Evolutionary conservation across 2,888 invertebrate species (phyloP), one percentile per base, ranked within the genome.

Genomic region (Eilema griseolum): DNA sequence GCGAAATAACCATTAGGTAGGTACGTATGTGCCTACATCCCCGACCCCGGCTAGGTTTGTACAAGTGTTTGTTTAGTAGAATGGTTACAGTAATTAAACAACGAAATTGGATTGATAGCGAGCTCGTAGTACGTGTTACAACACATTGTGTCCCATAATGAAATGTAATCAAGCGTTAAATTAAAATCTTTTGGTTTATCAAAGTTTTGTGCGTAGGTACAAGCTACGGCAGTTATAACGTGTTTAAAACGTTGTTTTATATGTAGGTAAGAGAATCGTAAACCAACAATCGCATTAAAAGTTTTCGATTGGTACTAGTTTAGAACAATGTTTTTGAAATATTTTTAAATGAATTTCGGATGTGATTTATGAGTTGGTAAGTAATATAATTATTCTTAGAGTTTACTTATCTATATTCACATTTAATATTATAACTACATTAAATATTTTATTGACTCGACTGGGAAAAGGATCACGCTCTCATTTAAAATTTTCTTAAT

Each of bases 41-140:
- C 71, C 67, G 66, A 24, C 64, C 74, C 73, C 71, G 60, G 56
- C 66, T 70, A 62, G 66, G 68, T 46, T 57, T 74, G 70, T 73
- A 68, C 66, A 73, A 79, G 76, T 77, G 83, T 83, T 83, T 84
- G 83, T 83, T 79, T 85, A 83, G 81, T 81, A 80, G 70, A 86
- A 87, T 84, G 89, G 91, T 90, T 90, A 90, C 89, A 89, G 88
- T 89, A 89, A 91, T 91, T 90, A 91, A 91, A 89, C 88, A 86
- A 84, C 85, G 85, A 86, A 91, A 90, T 90, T 86, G 88, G 85
- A 85, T 88, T 90, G 90, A 89, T 90, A 91, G 85, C 85, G 86
- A 82, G 37, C 72, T 71, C 71, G 73, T 85, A 81, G 87, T 84
- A 87, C 84, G 85, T 88, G 85, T 88, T 88, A 88, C 85, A 89